Conservation (phyloP, 1,140 invertebrate species). For the Drosophila arizonae region DNA sequence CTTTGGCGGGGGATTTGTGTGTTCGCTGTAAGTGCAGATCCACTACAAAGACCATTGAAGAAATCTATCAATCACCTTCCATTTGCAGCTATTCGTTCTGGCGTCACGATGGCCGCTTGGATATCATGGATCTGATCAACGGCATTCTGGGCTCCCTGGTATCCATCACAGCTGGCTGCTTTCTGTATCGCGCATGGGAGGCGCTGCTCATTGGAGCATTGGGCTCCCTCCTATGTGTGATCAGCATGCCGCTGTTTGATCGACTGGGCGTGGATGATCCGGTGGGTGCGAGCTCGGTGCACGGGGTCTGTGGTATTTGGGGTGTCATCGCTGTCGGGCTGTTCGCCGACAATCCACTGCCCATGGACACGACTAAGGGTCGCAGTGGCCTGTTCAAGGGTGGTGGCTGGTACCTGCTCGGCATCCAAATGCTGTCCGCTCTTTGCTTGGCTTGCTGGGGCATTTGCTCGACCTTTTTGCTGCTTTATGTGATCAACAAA, state of each 20-base stretch:
- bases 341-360: slow-evolving; percentile 93
- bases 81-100: slow-evolving; percentile 85
- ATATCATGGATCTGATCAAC: slow-evolving; percentile 94
- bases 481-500: slow-evolving; percentile 91
- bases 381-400: slow-evolving; percentile 93
- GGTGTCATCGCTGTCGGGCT: slow-evolving; percentile 94
- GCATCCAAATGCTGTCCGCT: slow-evolving; percentile 89
- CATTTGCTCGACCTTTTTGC: slow-evolving; percentile 86
- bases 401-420: slow-evolving; percentile 93
- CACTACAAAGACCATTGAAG: neutral
- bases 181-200: slow-evolving; percentile 93
- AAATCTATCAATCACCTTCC: neutral
- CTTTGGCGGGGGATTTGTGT: slow-evolving; percentile 92
- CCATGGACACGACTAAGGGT: slow-evolving; percentile 90
- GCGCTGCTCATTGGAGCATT: slow-evolving; percentile 91
- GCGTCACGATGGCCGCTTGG: slow-evolving; percentile 88
- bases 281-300: slow-evolving; percentile 94
- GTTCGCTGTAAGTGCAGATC: slow-evolving; percentile 84
- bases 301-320: slow-evolving; percentile 90
- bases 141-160: slow-evolving; percentile 94
- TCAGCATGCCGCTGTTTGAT: slow-evolving; percentile 89
- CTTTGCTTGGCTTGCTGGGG: slow-evolving; percentile 90
- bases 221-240: slow-evolving; percentile 89
- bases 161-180: slow-evolving; percentile 95
- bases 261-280: slow-evolving; percentile 93